Base-by-base conservation (phyloP, 2,113 vertebrate species). In the Phyllopteryx taeniolatus region DNA sequence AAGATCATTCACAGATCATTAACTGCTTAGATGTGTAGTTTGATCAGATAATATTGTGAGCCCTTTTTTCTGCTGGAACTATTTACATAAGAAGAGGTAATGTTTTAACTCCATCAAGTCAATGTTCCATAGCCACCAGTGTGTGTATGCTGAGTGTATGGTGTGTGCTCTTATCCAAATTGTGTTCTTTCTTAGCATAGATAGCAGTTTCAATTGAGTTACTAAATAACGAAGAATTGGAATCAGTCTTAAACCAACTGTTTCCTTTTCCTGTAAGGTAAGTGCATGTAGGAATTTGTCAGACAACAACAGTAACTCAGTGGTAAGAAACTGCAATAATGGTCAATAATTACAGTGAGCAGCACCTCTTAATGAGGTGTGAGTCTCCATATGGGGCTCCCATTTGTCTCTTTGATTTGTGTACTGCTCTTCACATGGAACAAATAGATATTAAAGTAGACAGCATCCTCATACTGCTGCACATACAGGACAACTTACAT, bases 401-500 rank as follows among this genome's bases (percentile, higher is more conserved):
- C 17, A 56, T 56, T 56, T 56, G 63, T 46, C 61, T 15, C 19
- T 44, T 20, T 66, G 43, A 46, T 3, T 5, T 8, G 47, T 56
- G 35, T 22, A 10, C 46, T 22, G 54, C 65, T 35, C 54, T 46
- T 42, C 47, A 9, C 27, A 70, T 70, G 68, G 67, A 76, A 81
- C 20, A 54, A 56, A 60, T 17, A 33, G 2, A 75, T 70, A 67
- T 78, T 0, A 66, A 67, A 74, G 17, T 31, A 44, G 63, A 73
- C 65, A 61, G 68, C 67, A 20, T n/a, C n/a, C 69, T 79, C 63
- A 51, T 70, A 79, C 75, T 64, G 44, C 33, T 33, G 53, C 68
- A 35, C 43, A 62, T 35, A 64, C 78, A 70, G 71, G 42, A 67
- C 17, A 47, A 67, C 64, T 83, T 79, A 80, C 72, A 83, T 67